Conservation (phyloP, 1,140 invertebrate genomes). For the Muscidifurax raptorellus region DNA sequence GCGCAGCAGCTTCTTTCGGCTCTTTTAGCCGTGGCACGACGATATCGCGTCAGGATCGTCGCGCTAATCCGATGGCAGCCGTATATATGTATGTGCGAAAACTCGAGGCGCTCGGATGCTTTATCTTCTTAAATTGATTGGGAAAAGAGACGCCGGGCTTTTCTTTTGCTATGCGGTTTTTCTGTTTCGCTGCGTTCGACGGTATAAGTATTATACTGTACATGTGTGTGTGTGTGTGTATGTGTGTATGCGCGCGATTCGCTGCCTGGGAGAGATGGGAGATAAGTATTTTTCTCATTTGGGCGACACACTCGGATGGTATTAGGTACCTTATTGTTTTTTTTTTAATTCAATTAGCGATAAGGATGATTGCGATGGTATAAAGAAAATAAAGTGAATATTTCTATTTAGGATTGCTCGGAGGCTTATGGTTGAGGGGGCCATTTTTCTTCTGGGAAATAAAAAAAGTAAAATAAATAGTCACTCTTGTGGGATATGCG, state of each 20-base stretch:
- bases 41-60: neutral
- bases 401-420: neutral
- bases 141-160: neutral
- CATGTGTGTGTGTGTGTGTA: too few relatives aligned
- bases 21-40: neutral
- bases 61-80: neutral
- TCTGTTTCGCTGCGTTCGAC: neutral
- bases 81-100: conserved; percentile 37
- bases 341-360: neutral
- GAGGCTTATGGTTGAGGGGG: too few relatives aligned
- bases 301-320: neutral
- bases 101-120: conserved; percentile 13
- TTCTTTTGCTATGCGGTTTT: neutral
- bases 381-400: neutral
- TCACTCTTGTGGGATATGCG: too few relatives aligned
- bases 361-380: neutral
- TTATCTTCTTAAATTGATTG: conserved; percentile 33
- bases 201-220: too few relatives aligned
- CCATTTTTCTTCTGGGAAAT: too few relatives aligned
- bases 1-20: neutral
- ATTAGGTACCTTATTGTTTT: neutral
- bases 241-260: too few relatives aligned
- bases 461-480: too few relatives aligned
- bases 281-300: neutral
- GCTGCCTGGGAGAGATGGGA: too few relatives aligned